Percentiles rank a stretch among this genome's conserved stretches.
These are phyloP conservation scores for Diaprepes abbreviatus DNA, from an alignment of 2,888 invertebrate species.

Conservation along the genomic window DNA sequence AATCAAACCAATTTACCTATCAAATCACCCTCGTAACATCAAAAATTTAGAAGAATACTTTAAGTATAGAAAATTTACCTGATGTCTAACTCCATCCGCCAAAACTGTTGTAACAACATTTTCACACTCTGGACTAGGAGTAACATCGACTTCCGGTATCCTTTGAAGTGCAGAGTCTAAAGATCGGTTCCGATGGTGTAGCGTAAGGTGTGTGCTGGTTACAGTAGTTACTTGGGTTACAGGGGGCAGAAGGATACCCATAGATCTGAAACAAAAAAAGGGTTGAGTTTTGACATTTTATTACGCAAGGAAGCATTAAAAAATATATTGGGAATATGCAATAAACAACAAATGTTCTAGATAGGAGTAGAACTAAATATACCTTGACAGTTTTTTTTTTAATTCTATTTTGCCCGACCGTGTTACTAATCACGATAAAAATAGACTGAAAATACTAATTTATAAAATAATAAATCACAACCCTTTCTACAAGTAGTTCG, in stretches of 20 bases:
- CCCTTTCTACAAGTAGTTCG: background rate
- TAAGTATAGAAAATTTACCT: conserved; percentile 8
- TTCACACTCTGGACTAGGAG: conserved; percentile 76
- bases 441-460: too few species aligned
- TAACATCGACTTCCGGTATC: conserved; percentile 87
- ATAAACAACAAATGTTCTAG: too few species aligned
- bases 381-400: too few species aligned
- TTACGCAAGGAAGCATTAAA: too few species aligned
- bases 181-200: conserved; percentile 89
- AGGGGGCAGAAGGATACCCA: conserved; percentile 76
- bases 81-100: conserved; percentile 41
- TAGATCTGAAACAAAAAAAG: conserved; percentile 70
- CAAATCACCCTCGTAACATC: too few species aligned
- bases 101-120: conserved; percentile 66
- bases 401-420: too few species aligned
- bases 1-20: too few species aligned
- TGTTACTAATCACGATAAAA: too few species aligned
- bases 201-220: conserved; percentile 60
- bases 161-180: conserved; percentile 90
- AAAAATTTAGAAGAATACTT: too few species aligned
- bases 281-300: too few species aligned
- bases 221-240: conserved; percentile 71
- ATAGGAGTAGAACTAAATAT: too few species aligned
- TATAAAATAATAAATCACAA: background rate
- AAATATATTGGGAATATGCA: too few species aligned